Evolutionary conservation across 1,140 invertebrate genomes (phyloP), one percentile per base, ranked within the genome.

Genomic region (Drosophila varians): DNA sequence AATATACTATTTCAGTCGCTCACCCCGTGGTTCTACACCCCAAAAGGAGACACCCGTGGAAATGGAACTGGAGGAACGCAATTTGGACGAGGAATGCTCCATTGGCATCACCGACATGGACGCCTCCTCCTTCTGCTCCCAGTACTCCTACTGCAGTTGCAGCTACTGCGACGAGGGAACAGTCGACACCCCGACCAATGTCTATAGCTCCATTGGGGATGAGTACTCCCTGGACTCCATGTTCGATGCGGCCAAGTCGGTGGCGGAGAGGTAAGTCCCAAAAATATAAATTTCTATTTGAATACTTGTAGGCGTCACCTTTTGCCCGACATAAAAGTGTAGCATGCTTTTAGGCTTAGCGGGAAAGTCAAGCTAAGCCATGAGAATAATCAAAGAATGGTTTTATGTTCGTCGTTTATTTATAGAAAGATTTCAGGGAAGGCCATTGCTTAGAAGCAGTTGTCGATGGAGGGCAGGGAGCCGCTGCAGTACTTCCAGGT

Each of bases 141-240:
- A 93, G 62, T 93, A 93, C 74, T 93, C 93, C 0, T 84, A 90
- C 12, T 93, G 93, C 86, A 93, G 92, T 57, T 93, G 93, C 76
- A 93, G 92, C 54, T 93, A 93, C 74, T 93, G 93, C 82, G 90
- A 92, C 7, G 80, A 77, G 34, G 58, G 70, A 5, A 75, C 76
- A 0, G 18, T 62, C 7, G 80, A 74, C 2, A 70, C 42, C 0
- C 65, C 64, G 28, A 68, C 87, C 38, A 65, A 91, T 75, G 70
- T 76, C n/a, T 89, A 76, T 23, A 90, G 90, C 65, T 90, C 89
- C 1, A 80, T 80, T 23, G 86, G 55, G 1, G 84, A 88, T 43
- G 78, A 89, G 4, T 90, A 83, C 40, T 89, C 89, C 14, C 23
- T 83, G 45, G 89, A 89, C 43, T 91, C 90, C 18, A 91, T 89